Base-by-base conservation (phyloP, 1,140 invertebrate species). In the Zaprionus camerounensis region DNA sequence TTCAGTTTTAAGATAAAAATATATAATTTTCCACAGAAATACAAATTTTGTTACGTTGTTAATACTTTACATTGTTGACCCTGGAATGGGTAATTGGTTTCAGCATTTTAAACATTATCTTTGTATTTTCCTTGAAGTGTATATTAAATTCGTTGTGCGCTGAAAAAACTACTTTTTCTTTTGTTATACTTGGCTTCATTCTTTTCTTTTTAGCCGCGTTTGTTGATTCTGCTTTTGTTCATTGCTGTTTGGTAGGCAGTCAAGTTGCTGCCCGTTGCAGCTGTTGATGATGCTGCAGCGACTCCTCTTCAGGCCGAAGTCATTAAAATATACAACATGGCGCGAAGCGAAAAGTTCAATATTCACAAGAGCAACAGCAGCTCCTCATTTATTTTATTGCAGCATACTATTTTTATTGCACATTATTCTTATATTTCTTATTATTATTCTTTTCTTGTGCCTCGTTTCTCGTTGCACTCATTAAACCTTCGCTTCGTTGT, bases 311-410 rank as follows among this genome's bases (percentile, higher is more conserved):
- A 26, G 36, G 46, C 17, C 28, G 63, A 61, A 79, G 70, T 78
- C 82, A 75, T 84, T 85, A 85, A 84, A 84, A 81, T 81, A 71
- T 72, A 78, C 59, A 84, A 75, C 76, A 56, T 49, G 64, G 51
- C 63, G 62, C 46, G 46, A 41, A 38, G 41, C 71, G 77, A 53
- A 62, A 84, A 83, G 72, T 80, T 80, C 51, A 80, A 70, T 68
- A 69, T 41, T 28, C 64, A 31, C 34, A 46, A 9, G 46, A 73
- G 69, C 63, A 59, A 13, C 59, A 44, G 34, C 46, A 24, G 46
- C 20, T 22, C 3, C 46, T 46, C 46, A 22, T 58, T 34, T 20
- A 49, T 67, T 12, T 31, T n/a, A 22, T 26, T 20, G 44, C 13
- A 44, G 31, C 57, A 53, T 49, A 28, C 13, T 46, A 31, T 67